Evolutionary conservation across 2,113 vertebrate genomes (phyloP).

Genomic region (Chamaetylas fuelleborni): DNA sequence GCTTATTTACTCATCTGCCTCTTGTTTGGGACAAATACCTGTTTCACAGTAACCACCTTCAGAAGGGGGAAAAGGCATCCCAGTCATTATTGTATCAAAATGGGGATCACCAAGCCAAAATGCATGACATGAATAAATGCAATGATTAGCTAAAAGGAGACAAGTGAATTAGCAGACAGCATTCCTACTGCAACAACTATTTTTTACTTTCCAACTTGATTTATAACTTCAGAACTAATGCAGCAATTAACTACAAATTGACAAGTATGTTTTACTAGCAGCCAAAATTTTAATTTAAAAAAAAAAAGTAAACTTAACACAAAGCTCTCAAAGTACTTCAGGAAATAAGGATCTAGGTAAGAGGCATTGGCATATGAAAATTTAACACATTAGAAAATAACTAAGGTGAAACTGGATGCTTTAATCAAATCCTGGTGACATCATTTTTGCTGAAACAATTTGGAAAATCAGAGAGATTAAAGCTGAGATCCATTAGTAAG

Average conservation of each 20-base stretch:
- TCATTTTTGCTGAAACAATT: constrained; percentile 9
- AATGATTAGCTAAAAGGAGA: neutral
- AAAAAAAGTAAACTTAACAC: neutral
- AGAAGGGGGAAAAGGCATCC: neutral
- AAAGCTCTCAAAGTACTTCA: neutral
- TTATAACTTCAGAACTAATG: neutral
- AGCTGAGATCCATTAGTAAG: constrained; percentile 22
- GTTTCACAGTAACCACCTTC: neutral
- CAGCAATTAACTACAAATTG: neutral
- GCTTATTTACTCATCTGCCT: neutral
- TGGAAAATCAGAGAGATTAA: constrained; percentile 39
- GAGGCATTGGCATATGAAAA: neutral
- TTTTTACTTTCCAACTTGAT: neutral
- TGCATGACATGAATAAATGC: neutral
- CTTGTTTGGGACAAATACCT: neutral
- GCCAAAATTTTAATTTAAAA: neutral
- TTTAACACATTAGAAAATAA: neutral
- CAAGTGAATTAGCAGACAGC: neutral
- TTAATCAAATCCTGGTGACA: constrained; percentile 28
- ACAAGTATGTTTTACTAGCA: neutral
- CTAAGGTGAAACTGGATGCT: neutral
- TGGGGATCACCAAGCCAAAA: neutral
- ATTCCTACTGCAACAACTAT: neutral
- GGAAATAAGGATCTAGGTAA: neutral
- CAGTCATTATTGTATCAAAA: neutral